phyloP scores from a whole-genome alignment of 2,888 invertebrate species.

The Lepidonotus clava region DNA sequence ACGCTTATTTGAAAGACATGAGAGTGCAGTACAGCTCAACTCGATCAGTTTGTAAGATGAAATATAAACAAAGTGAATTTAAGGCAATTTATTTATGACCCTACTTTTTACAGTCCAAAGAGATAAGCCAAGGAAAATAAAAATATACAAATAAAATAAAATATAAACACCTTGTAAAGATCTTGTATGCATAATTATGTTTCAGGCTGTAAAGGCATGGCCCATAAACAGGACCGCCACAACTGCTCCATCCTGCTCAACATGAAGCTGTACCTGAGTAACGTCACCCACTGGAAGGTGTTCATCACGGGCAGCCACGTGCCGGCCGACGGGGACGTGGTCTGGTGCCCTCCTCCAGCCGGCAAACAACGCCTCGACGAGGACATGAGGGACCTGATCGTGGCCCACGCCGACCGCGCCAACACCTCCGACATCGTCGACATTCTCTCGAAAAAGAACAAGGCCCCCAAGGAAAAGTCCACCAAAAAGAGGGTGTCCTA shows the following conservation, averaged over 20 bases:
- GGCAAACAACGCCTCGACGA: slow-evolving; percentile 67
- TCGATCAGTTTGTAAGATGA: too few relatives aligned
- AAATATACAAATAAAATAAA: too few relatives aligned
- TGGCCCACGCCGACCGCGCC: slow-evolving; percentile 62
- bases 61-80: too few relatives aligned
- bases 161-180: too few relatives aligned
- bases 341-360: slow-evolving; percentile 68
- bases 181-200: too few relatives aligned
- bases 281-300: slow-evolving; percentile 73
- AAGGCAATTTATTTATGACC: too few relatives aligned
- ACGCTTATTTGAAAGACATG: too few relatives aligned
- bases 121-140: too few relatives aligned
- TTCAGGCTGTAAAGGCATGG: slow-evolving; percentile 72
- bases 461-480: slow-evolving; percentile 57
- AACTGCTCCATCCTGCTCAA: slow-evolving; percentile 74
- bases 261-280: slow-evolving; percentile 74
- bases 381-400: slow-evolving; percentile 69
- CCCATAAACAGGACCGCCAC: slow-evolving; percentile 76
- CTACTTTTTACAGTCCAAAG: too few relatives aligned
- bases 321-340: slow-evolving; percentile 63
- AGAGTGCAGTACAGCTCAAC: too few relatives aligned
- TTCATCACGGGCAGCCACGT: slow-evolving; percentile 74
- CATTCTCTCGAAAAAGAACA: slow-evolving; percentile 60
- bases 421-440: slow-evolving; percentile 65
- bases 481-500: slow-evolving; percentile 68